Conservation (phyloP, 2,888 invertebrate species). For the Polyploca ridens region DNA sequence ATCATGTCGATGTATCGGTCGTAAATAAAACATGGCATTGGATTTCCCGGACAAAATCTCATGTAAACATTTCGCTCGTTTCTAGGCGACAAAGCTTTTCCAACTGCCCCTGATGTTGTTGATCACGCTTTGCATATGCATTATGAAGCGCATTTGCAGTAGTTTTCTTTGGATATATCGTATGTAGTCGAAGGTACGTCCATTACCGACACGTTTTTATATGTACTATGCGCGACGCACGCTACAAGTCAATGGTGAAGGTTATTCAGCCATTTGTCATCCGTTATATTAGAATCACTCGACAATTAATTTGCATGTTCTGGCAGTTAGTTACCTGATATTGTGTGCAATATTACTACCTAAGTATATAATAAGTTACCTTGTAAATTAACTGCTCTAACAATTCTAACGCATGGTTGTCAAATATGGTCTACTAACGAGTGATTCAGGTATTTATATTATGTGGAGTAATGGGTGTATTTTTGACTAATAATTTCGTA, state of each 20-base stretch:
- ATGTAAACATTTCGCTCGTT: conserved; percentile 80
- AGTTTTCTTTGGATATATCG: conserved; percentile 86
- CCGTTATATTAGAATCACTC: conserved; percentile 27
- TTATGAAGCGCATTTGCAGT: conserved; percentile 86
- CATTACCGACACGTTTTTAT: conserved; percentile 76
- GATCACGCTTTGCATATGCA: conserved; percentile 86
- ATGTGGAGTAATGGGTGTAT: conserved; percentile 76
- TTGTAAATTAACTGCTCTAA: conserved; percentile 1
- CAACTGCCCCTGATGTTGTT: conserved; percentile 85
- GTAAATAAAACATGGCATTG: conserved; percentile 51
- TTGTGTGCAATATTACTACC: neutral
- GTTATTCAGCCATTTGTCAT: conserved; percentile 36
- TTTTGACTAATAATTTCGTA: conserved; percentile 64
- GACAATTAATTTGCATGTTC: conserved; percentile 30
- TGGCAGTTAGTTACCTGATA: conserved; percentile 5
- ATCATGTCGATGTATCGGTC: conserved; percentile 28
- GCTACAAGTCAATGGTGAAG: conserved; percentile 69
- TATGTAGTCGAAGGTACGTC: conserved; percentile 85
- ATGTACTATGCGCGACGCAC: conserved; percentile 69
- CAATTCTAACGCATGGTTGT: neutral
- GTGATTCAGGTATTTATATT: conserved; percentile 20
- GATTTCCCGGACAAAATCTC: conserved; percentile 51
- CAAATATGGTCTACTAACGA: neutral
- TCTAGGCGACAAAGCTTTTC: conserved; percentile 84
- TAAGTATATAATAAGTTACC: neutral